These are phyloP conservation scores for Adelges cooleyi DNA, from an alignment of 1,140 invertebrate genomes.

Conservation along the genomic window DNA sequence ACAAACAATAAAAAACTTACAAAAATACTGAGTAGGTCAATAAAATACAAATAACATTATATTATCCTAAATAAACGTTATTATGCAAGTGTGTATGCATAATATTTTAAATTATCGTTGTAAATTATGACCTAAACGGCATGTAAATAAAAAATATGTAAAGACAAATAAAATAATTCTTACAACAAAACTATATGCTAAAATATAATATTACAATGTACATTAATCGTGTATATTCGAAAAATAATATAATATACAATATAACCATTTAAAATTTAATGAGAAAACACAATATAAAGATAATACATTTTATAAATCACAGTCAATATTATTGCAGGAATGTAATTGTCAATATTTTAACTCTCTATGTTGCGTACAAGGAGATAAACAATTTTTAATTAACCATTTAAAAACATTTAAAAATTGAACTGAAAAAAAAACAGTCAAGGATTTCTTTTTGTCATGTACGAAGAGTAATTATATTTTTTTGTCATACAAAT, in stretches of 20 bases:
- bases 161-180: neutral
- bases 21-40: conserved; percentile 5
- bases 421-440: no score
- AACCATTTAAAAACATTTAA: no score
- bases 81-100: neutral
- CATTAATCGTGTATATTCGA: neutral
- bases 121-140: neutral
- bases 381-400: no score
- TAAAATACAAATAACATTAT: neutral
- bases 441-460: neutral
- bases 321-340: conserved; percentile 24
- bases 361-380: no score
- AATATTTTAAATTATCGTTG: neutral
- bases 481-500: conserved; percentile 4
- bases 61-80: neutral
- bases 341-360: neutral
- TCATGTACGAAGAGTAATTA: conserved; percentile 8
- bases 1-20: neutral
- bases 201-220: no score
- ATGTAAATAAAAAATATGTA: neutral
- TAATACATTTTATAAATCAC: conserved; percentile 23
- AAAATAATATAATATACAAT: conserved; percentile 13
- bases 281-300: conserved; percentile 22
- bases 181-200: neutral
- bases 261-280: conserved; percentile 10